Conservation (phyloP, 2,888 invertebrate genomes). For the Drosophila pullipes region DNA sequence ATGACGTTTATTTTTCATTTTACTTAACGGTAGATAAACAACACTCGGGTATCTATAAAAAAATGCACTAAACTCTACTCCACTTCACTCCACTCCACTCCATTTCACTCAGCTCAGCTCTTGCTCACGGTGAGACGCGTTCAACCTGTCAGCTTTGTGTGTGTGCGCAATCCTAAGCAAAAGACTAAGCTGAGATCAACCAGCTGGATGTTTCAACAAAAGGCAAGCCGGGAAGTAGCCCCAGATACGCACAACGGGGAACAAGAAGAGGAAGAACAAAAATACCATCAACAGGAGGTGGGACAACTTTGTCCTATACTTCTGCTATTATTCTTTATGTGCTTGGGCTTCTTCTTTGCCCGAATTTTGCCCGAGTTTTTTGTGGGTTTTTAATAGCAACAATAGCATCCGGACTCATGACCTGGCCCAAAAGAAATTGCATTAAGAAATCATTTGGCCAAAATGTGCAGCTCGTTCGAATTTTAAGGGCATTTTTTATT, state of each 20-base stretch:
- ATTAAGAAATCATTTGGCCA: conserved; percentile 77
- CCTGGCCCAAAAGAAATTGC: conserved; percentile 59
- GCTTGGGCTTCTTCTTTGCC: conserved; percentile 27
- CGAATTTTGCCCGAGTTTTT: conserved; percentile 17
- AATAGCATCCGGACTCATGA: conserved; percentile 54
- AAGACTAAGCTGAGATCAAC: conserved; percentile 26
- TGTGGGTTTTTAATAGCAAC: conserved; percentile 53
- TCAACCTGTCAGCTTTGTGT: conserved; percentile 48
- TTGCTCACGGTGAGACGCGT: conserved; percentile 34
- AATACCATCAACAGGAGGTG: conserved; percentile 16
- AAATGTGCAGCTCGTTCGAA: conserved; percentile 48
- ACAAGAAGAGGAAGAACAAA: background rate
- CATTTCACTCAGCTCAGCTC: conserved; percentile 9
- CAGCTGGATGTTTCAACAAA: conserved; percentile 48
- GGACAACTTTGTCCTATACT: conserved; percentile 38
- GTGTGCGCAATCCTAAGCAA: conserved; percentile 3
- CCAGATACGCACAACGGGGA: conserved; percentile 43
- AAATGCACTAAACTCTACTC: conserved; percentile 33
- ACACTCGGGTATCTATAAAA: conserved; percentile 27
- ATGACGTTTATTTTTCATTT: conserved; percentile 59
- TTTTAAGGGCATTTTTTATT: conserved; percentile 19
- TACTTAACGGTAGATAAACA: conserved; percentile 57
- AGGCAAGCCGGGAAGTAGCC: conserved; percentile 51
- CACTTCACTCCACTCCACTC: conserved; percentile 4
- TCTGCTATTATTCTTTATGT: conserved; percentile 72